Evolutionary conservation across 2,888 invertebrate genomes (phyloP), one percentile per base, ranked within the genome.

Genomic region (Colostygia pectinataria): DNA sequence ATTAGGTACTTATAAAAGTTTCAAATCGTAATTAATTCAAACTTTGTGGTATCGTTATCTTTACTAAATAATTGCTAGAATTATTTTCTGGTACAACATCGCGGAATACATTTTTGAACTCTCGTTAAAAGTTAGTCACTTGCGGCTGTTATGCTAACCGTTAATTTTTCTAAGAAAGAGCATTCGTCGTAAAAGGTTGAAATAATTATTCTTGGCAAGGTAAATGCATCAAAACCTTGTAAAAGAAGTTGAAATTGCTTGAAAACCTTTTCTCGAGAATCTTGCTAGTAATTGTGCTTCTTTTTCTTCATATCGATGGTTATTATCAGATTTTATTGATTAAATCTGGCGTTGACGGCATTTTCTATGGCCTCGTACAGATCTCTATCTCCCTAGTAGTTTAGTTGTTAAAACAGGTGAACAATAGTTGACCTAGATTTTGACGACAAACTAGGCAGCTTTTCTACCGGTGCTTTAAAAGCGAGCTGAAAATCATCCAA

Each of bases 61-160:
- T n/a, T n/a, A n/a, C n/a, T n/a, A n/a, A n/a, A n/a, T 24, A 23
- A 4, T 13, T 33, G 36, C 49, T 49, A 32, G 49, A 43, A 47
- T 53, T 55, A 55, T 54, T 41, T 46, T 36, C 38, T 37, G 32
- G 34, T 20, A 34, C 29, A 55, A 49, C 47, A 51, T 54, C 15
- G 25, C 13, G 25, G 31, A 58, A 51, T 44, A 56, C 38, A 40
- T 57, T 56, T 62, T 58, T 43, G 37, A 57, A 63, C 55, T 41
- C 57, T 58, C 57, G 61, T 63, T 59, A 59, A 57, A 65, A 61
- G 53, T 64, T 63, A 43, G 45, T 13, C 49, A 59, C 56, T 55
- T 48, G 56, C 44, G 48, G 48, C 34, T 54, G 31, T 52, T 56
- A 50, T 46, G 48, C 44, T 53, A 44, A 55, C 53, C 54, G 47